Percentiles rank a stretch among this genome's conserved stretches.
Evolutionary conservation across 2,888 invertebrate species (phyloP).

Genomic region (Plebejus anna): DNA sequence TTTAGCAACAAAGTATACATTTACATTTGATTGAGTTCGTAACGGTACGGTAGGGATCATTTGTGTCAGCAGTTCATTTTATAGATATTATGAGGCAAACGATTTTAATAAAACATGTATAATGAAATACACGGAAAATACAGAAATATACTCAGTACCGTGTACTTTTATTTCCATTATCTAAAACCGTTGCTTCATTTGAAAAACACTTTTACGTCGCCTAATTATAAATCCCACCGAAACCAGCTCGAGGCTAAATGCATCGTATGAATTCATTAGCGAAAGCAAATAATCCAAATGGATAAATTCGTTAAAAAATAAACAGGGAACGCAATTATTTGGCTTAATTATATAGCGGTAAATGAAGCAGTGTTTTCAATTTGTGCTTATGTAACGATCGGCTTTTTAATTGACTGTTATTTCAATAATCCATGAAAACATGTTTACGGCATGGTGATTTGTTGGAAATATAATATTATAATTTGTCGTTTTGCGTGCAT

Average conservation of each 20-base stretch:
- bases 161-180: not conserved
- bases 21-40: slow-evolving; percentile 37
- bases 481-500: slow-evolving; percentile 1
- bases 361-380: slow-evolving; percentile 28
- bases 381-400: slow-evolving; percentile 25
- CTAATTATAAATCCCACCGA: slow-evolving; percentile 12
- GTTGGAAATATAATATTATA: slow-evolving; percentile 12
- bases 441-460: slow-evolving; percentile 11
- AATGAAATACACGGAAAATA: not conserved
- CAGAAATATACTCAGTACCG: not conserved
- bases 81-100: not conserved
- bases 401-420: slow-evolving; percentile 29
- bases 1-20: slow-evolving; percentile 45
- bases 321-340: slow-evolving; percentile 33
- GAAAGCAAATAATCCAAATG: slow-evolving; percentile 25
- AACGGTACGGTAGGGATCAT: slow-evolving; percentile 30
- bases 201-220: slow-evolving; percentile 1
- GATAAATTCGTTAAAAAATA: slow-evolving; percentile 30
- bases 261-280: slow-evolving; percentile 22
- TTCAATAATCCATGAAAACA: slow-evolving; percentile 24
- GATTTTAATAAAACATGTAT: not conserved
- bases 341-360: slow-evolving; percentile 32
- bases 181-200: slow-evolving; percentile 18
- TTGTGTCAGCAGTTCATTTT: not conserved
- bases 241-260: slow-evolving; percentile 18